These are phyloP conservation scores for Macrophya alboannulata DNA, from an alignment of 2,888 invertebrate genomes.

Conservation along the genomic window DNA sequence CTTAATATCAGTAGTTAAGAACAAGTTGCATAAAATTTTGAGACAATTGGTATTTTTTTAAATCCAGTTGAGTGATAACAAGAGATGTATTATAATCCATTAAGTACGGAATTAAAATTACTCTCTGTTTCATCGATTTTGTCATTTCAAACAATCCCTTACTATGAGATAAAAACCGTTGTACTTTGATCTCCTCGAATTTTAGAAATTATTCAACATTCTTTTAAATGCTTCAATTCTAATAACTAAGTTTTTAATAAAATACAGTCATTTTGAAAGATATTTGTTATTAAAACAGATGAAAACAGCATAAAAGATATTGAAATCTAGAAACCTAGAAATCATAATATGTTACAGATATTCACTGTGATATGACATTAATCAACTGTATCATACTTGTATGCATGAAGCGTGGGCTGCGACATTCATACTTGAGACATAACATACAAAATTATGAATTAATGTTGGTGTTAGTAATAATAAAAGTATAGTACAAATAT, in stretches of 20 bases:
- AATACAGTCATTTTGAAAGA: constrained; percentile 35
- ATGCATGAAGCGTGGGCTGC: not conserved
- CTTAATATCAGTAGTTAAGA: not conserved
- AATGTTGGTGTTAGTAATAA: not conserved
- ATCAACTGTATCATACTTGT: constrained; percentile 32
- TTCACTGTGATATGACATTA: constrained; percentile 51
- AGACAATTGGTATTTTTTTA: not conserved
- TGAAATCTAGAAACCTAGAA: constrained; percentile 48
- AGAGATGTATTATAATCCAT: constrained; percentile 1
- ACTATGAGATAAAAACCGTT: constrained; percentile 22
- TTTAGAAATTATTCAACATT: constrained; percentile 44
- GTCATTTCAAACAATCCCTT: not conserved
- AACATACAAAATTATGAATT: not conserved
- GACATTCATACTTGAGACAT: constrained; percentile 16
- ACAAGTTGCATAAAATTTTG: constrained; percentile 16
- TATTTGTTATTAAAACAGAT: constrained; percentile 42
- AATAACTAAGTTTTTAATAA: constrained; percentile 13
- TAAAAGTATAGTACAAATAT: not conserved
- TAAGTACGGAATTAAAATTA: not conserved
- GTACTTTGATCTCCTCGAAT: not conserved
- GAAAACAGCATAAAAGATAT: constrained; percentile 27
- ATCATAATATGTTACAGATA: constrained; percentile 53
- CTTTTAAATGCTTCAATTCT: constrained; percentile 9
- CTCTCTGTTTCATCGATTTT: not conserved
- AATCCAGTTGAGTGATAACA: not conserved